Evolutionary conservation across 2,113 vertebrate genomes (phyloP).

Genomic region (Gallinago paraguaiae): DNA sequence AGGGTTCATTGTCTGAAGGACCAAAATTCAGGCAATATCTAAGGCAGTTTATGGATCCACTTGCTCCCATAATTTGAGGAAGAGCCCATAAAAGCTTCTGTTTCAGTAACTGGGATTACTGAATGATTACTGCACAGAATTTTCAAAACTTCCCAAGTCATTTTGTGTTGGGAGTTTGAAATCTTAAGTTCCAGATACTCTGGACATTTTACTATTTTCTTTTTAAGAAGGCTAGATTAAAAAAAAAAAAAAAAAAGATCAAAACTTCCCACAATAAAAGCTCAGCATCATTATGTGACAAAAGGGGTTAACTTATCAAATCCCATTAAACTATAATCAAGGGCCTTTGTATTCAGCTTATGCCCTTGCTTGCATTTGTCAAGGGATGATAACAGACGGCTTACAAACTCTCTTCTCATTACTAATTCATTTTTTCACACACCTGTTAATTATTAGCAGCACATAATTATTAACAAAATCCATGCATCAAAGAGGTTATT

Average conservation of each 20-base stretch:
- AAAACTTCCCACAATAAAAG: neutral
- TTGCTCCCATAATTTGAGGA: neutral
- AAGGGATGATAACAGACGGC: slow-evolving; percentile 65
- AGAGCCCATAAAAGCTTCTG: neutral
- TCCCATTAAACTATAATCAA: slow-evolving; percentile 54
- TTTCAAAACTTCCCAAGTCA: neutral
- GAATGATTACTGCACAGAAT: neutral
- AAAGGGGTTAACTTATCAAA: slow-evolving; percentile 61
- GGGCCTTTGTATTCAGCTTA: slow-evolving; percentile 58
- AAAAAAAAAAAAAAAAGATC: neutral
- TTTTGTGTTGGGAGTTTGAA: neutral
- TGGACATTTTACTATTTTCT: neutral
- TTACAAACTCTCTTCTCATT: slow-evolving; percentile 69
- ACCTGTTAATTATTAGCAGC: slow-evolving; percentile 71
- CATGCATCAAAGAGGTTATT: slow-evolving; percentile 62
- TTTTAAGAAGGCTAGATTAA: neutral
- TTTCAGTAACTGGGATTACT: neutral
- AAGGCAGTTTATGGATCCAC: neutral
- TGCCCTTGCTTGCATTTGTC: slow-evolving; percentile 58
- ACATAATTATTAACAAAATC: slow-evolving; percentile 68
- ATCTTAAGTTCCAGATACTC: neutral
- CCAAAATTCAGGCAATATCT: neutral
- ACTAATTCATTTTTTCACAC: slow-evolving; percentile 70
- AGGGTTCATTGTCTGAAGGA: neutral
- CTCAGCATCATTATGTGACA: neutral